Evolutionary conservation across 1,140 invertebrate genomes (phyloP).

Genomic region (Macrocentrus cingulum): DNA sequence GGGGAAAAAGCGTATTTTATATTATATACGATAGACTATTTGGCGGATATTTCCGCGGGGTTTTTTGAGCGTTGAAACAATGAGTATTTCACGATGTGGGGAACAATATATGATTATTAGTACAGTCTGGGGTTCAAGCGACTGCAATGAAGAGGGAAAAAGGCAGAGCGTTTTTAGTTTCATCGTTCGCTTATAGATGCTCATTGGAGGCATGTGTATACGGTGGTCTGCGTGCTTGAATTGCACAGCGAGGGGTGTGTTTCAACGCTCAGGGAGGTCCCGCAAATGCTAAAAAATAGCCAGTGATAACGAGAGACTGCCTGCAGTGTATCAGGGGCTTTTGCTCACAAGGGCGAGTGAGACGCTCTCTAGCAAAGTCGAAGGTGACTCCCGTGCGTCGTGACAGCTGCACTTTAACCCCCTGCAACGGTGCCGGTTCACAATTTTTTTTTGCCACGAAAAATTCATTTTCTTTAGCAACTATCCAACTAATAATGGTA

Average conservation of each 20-base stretch:
- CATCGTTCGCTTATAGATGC: not conserved
- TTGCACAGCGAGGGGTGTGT: too few relatives aligned
- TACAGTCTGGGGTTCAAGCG: not conserved
- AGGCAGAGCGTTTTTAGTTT: not conserved
- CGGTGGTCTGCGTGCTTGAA: too few relatives aligned
- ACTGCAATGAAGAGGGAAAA: not conserved
- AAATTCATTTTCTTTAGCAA: too few relatives aligned
- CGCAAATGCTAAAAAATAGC: not conserved
- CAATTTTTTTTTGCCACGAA: not conserved
- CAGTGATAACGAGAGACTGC: constrained; percentile 1
- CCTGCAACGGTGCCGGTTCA: not conserved
- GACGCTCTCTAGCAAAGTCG: not conserved
- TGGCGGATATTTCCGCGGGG: too few relatives aligned
- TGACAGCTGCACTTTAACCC: constrained; percentile 1
- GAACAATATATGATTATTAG: too few relatives aligned
- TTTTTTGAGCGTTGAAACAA: too few relatives aligned
- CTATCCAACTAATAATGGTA: too few relatives aligned
- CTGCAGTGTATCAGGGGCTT: not conserved
- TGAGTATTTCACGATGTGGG: too few relatives aligned
- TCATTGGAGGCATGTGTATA: not conserved
- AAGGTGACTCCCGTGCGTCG: not conserved
- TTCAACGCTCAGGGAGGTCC: not conserved
- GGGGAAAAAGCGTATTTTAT: too few relatives aligned
- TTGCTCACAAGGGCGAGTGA: too few relatives aligned
- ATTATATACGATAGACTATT: too few relatives aligned